A percentile compares a stretch with the other conserved stretches of the same genome.
Evolutionary conservation across 2,888 invertebrate genomes (phyloP).

Genomic region (Lampropteryx suffumata): DNA sequence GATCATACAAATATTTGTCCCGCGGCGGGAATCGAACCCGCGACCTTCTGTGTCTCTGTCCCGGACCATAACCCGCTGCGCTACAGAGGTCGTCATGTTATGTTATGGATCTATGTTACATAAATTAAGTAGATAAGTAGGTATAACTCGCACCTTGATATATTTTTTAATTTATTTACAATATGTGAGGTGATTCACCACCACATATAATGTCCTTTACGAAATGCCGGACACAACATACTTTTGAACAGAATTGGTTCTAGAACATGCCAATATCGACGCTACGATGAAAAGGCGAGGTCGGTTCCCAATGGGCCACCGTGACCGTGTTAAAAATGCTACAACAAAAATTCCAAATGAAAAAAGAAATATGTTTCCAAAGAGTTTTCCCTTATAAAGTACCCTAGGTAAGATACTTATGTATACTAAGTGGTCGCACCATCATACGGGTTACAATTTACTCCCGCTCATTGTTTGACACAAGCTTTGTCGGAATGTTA

Average conservation of each 20-base stretch:
- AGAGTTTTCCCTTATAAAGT: slow-evolving; percentile 6
- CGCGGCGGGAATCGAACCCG: too few relatives aligned
- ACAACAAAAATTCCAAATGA: slow-evolving; percentile 10
- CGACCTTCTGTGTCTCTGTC: too few relatives aligned
- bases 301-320: slow-evolving; percentile 12
- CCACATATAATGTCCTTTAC: not conserved
- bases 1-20: too few relatives aligned
- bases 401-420: not conserved
- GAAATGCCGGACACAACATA: slow-evolving; percentile 11
- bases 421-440: slow-evolving; percentile 13
- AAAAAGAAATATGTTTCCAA: slow-evolving; percentile 6
- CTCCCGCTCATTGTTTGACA: slow-evolving; percentile 32
- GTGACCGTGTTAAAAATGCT: slow-evolving; percentile 17
- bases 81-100: too few relatives aligned
- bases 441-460: slow-evolving; percentile 25
- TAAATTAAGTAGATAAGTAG: too few relatives aligned
- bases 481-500: slow-evolving; percentile 34
- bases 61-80: too few relatives aligned
- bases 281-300: slow-evolving; percentile 13
- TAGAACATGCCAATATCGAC: slow-evolving; percentile 13
- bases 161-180: too few relatives aligned
- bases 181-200: too few relatives aligned
- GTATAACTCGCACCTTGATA: too few relatives aligned
- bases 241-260: slow-evolving; percentile 12
- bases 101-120: too few relatives aligned